Percentiles rank a stretch among this genome's conserved stretches.
Conservation (phyloP, 2,113 vertebrate genomes). For the Cepphus grylle region DNA sequence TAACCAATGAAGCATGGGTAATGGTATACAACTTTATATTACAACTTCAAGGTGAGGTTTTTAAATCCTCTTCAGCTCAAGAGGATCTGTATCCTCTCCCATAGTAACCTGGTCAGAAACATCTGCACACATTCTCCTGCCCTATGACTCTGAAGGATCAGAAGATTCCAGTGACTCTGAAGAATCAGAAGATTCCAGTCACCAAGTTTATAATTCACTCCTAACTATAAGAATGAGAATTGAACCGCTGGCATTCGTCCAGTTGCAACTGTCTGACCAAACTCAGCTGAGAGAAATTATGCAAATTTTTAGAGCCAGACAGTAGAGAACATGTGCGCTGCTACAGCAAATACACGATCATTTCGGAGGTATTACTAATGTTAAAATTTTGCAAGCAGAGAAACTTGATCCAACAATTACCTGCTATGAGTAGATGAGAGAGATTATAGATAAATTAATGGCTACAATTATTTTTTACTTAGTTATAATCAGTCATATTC, state of each 20-base stretch:
- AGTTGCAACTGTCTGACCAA: background rate
- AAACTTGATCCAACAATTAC: background rate
- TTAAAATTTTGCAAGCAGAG: background rate
- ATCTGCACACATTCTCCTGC: background rate
- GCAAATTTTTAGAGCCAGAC: background rate
- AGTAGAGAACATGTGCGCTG: rapidly evolving
- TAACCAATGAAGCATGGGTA: background rate
- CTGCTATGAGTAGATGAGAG: background rate
- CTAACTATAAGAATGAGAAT: background rate
- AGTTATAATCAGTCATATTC: background rate
- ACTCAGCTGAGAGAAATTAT: background rate
- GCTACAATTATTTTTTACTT: background rate
- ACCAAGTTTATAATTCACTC: background rate
- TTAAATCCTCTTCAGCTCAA: background rate
- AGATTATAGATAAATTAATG: background rate
- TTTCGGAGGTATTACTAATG: background rate
- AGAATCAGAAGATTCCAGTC: background rate
- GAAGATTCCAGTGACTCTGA: background rate
- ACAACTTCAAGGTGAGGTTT: background rate
- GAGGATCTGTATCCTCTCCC: background rate
- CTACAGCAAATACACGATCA: background rate
- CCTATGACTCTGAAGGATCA: background rate
- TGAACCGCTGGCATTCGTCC: background rate
- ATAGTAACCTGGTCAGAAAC: background rate
- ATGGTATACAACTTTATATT: background rate